Percentiles rank a stretch among this genome's conserved stretches.
Evolutionary conservation across 35 echinoderm and acorn worm genomes (phyloP).

Genomic region (Diadema setosum): DNA sequence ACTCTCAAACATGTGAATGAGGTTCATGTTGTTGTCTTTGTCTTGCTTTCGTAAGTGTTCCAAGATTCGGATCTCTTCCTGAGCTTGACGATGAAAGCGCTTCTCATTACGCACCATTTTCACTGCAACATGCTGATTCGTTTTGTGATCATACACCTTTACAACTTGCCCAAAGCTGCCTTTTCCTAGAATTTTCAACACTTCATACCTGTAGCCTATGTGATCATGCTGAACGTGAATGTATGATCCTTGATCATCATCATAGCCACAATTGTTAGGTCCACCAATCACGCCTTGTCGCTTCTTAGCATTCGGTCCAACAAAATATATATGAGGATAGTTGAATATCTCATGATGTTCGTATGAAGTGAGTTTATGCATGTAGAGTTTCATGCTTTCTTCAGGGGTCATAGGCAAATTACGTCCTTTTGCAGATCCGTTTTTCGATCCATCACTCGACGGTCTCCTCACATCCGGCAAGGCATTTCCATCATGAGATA

Average conservation of each 20-base stretch:
- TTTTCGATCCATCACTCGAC: constrained; percentile 84
- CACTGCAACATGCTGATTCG: constrained; percentile 93
- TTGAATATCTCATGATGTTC: constrained; percentile 99
- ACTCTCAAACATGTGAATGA: constrained; percentile 96
- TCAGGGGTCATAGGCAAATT: constrained; percentile 89
- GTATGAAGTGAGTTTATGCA: constrained; percentile 98
- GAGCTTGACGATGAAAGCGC: constrained; percentile 97
- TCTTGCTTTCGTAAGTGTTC: constrained; percentile 98
- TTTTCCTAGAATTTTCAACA: constrained; percentile 98
- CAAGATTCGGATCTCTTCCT: constrained; percentile 97
- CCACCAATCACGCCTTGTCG: constrained; percentile 95
- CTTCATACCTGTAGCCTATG: constrained; percentile 95
- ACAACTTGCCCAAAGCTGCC: constrained; percentile 99
- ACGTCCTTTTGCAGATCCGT: constrained; percentile 75
- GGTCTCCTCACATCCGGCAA: constrained; percentile 69
- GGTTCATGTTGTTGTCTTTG: constrained; percentile 99
- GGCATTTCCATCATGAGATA: constrained; percentile 36
- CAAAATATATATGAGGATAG: constrained; percentile 83
- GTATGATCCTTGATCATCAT: constrained; percentile 99
- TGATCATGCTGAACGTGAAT: constrained; percentile 99
- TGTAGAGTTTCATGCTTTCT: constrained; percentile 97
- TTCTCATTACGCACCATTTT: constrained; percentile 99
- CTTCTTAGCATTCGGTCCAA: constrained; percentile 99
- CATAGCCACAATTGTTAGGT: constrained; percentile 96
- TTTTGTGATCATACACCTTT: constrained; percentile 99